A percentile compares a stretch with the other conserved stretches of the same genome.
phyloP scores from a whole-genome alignment of 30 jellyfish, hydroid and myxozoan genomes.

The Chironex yamaguchii region DNA sequence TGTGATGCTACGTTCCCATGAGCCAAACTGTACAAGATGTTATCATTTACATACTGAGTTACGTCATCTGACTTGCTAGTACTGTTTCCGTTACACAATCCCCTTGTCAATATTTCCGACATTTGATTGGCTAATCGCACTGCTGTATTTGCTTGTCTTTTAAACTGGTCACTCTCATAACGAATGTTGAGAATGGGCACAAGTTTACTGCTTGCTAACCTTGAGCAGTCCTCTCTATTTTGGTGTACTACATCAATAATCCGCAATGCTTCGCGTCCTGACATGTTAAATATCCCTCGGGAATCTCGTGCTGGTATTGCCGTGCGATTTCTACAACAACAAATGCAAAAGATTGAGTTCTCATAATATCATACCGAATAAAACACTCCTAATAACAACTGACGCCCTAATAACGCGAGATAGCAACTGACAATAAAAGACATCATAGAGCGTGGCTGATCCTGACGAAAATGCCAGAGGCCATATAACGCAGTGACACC shows the following conservation, averaged over 20 bases:
- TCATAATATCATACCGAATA: no score
- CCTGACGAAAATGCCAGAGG: no score
- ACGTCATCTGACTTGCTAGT: constrained; percentile 37
- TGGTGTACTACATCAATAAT: constrained; percentile 48
- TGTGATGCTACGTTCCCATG: constrained; percentile 50
- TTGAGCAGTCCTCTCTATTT: constrained; percentile 62
- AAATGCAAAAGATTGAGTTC: no score
- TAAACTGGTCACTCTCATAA: constrained; percentile 54
- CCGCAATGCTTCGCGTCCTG: constrained; percentile 67
- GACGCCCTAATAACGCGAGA: no score
- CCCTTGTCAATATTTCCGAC: constrained; percentile 68
- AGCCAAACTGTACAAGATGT: constrained; percentile 36
- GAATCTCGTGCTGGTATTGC: constrained; percentile 53
- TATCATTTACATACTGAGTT: constrained; percentile 46
- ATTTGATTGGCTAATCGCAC: constrained; percentile 77
- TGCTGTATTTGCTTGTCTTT: constrained; percentile 52
- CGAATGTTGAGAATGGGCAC: constrained; percentile 70
- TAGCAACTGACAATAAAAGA: no score
- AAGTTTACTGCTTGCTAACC: constrained; percentile 22
- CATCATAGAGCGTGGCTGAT: no score
- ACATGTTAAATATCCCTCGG: constrained; percentile 56
- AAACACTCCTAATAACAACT: no score
- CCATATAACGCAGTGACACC: no score
- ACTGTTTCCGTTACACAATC: constrained; percentile 60
- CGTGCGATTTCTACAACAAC: constrained; percentile 18